These are phyloP conservation scores for Sebastes variabilis DNA, from an alignment of 2,797 vertebrate species.

Conservation along the genomic window DNA sequence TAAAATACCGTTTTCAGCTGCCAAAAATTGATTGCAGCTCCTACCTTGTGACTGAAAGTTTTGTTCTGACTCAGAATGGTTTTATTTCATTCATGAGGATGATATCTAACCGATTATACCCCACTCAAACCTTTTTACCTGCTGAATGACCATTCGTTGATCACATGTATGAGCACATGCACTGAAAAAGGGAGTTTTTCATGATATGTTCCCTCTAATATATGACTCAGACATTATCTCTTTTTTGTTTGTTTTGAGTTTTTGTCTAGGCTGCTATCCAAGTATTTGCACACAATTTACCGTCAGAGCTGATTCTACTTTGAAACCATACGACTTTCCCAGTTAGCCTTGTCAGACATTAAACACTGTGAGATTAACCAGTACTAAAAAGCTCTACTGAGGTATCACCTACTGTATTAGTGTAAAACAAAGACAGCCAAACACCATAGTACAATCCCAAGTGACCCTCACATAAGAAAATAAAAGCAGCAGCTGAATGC, in stretches of 20 bases:
- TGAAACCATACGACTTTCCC: conserved; percentile 16
- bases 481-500: conserved; percentile 22
- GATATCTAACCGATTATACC: too few relatives aligned
- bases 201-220: background rate
- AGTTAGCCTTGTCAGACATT: background rate
- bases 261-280: conserved; percentile 6
- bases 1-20: too few relatives aligned
- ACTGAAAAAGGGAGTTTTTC: too few relatives aligned
- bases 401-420: background rate
- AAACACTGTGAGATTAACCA: background rate
- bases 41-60: too few relatives aligned
- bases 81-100: too few relatives aligned
- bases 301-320: background rate
- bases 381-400: background rate
- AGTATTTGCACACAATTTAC: background rate
- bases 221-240: background rate
- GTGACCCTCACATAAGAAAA: conserved; percentile 14
- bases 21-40: too few relatives aligned
- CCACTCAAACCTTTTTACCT: too few relatives aligned
- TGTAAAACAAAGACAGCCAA: background rate
- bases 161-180: too few relatives aligned
- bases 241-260: conserved; percentile 11
- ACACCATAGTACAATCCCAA: background rate
- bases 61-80: too few relatives aligned
- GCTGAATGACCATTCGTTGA: too few relatives aligned